Conservation (phyloP, 2,113 vertebrate genomes). For the Lepisosteus osseus region DNA sequence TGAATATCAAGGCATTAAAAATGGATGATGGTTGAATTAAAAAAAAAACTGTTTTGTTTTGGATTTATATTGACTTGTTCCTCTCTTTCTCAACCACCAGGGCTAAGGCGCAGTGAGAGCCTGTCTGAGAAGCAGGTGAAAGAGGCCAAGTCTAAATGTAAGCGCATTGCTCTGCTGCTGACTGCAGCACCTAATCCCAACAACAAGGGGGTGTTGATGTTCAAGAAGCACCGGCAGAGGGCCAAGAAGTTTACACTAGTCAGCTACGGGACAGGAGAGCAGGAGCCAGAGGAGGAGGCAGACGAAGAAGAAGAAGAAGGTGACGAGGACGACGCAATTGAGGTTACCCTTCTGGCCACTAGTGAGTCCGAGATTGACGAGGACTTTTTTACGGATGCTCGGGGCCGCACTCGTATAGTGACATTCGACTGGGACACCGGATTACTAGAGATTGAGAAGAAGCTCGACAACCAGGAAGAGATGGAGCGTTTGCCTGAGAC, state of each 20-base stretch:
- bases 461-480: constrained; percentile 61
- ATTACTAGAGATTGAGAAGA: constrained; percentile 81
- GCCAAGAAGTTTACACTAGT: constrained; percentile 91
- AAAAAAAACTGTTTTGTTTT: too few relatives aligned
- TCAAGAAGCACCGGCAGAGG: constrained; percentile 90
- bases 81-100: constrained; percentile 49
- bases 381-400: constrained; percentile 71
- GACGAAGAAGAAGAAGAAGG: constrained; percentile 64
- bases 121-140: constrained; percentile 94
- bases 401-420: constrained; percentile 64
- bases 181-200: constrained; percentile 87
- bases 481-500: constrained; percentile 89
- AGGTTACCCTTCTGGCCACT: constrained; percentile 72
- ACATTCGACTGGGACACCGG: constrained; percentile 84
- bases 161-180: constrained; percentile 91
- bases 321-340: constrained; percentile 61
- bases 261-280: constrained; percentile 94
- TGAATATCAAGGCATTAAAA: too few relatives aligned
- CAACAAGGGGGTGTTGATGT: constrained; percentile 97
- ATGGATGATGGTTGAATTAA: too few relatives aligned
- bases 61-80: neutral
- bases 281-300: constrained; percentile 71
- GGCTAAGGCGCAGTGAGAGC: constrained; percentile 89
- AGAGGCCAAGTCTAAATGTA: constrained; percentile 97
- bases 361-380: constrained; percentile 80